Base-by-base conservation (phyloP, 2,113 vertebrate genomes). In the Hymenochirus boettgeri region DNA sequence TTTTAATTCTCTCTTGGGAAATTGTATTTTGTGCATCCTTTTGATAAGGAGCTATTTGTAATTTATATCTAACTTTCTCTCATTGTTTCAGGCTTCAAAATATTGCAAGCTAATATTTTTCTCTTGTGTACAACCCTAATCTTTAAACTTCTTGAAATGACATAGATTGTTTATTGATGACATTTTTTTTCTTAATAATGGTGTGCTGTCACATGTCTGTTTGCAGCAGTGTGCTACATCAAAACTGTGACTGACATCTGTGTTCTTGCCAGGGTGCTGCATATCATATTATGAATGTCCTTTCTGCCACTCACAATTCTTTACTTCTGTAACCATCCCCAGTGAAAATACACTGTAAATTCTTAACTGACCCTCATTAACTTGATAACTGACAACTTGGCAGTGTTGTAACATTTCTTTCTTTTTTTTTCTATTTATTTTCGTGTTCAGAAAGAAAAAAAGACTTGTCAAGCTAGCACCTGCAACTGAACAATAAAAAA, bases 281-380 rank as follows among this genome's bases (percentile, higher is more conserved):
- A 23, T 13, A 25, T 22, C 33, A 15, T 54, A 29, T 63, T 56
- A 39, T 57, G 13, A 17, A 33, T 55, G 33, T 57, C 39, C 53
- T 47, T 31, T 26, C 51, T 55, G 62, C 42, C 62, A 56, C 51
- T 64, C 37, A 56, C 19, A 21, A 19, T 22, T 21, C 27, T 47
- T 65, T 47, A 57, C 39, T 29, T 39, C 33, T 46, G n/a, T n/a
- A 25, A 57, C 15, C 42, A 48, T 35, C 21, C 26, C 22, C 29
- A 50, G 25, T 24, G 18, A 64, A 64, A 64, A 56, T 47, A 45
- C 52, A 47, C 62, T 39, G 62, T 10, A 33, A 50, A 18, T 27
- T 47, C 27, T 65, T 26, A 26, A 48, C 54, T 65, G 42, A 65
- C 52, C 52, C 53, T 65, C 42, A 57, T 65, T 65, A 65, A 33